Evolutionary conservation across 2,113 vertebrate genomes (phyloP), one percentile per base, ranked within the genome.

Genomic region (Ifrita kowaldi): DNA sequence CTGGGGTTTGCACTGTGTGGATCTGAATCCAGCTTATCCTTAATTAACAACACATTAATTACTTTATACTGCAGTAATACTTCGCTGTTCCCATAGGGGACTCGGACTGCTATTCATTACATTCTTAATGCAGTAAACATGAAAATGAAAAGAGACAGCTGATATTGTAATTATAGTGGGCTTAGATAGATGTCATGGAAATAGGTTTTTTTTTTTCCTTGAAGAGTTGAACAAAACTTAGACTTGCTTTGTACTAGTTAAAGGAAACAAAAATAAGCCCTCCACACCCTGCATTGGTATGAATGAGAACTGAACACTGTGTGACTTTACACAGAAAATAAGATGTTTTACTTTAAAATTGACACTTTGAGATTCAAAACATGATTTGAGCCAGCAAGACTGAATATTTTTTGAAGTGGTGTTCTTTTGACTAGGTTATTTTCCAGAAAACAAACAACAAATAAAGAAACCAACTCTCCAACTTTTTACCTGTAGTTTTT

Each of bases 1-100:
- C 1, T 0, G 1, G 17, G 11, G 8, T 64, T 37, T 89, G 68
- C 0, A 5, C 23, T 3, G 1, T 21, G 17, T 3, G 1, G 33
- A 47, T 19, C 8, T 3, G 8, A 39, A 42, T 13, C 4, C 2
- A 7, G 16, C 5, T 80, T 63, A 46, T 32, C 2, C 1, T 84
- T 87, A 84, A 89, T 73, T 77, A 84, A 73, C 49, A 68, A 32
- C 6, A 59, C 80, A 70, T 46, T 70, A 78, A 82, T 67, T 85
- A 35, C 59, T 94, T 95, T 68, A 46, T 52, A 59, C 20, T 55
- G 23, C 16, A 80, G 14, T 71, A 55, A 33, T 63, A 50, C 26
- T 27, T 55, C 12, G 5, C 7, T 28, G 23, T 52, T 84, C 50
- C 37, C 75, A 23, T 1, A 47, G 33, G 57, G 35, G 63, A 28